phyloP scores from a whole-genome alignment of 2,888 invertebrate species.

The Ethmia dodecea region DNA sequence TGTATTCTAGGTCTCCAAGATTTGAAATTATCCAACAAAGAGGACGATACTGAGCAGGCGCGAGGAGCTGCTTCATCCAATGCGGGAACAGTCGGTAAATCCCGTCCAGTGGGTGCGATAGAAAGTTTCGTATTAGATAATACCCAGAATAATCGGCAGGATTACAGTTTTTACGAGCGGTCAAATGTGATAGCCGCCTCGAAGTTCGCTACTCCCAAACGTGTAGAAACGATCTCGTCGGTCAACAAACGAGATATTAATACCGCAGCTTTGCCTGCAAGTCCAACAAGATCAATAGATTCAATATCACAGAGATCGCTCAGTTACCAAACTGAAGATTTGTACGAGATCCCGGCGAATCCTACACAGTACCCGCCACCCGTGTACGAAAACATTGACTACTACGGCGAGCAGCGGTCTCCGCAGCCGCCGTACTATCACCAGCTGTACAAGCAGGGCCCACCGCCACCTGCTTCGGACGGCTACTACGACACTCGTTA shows the following conservation, averaged over 20 bases:
- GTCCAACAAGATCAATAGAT: conserved; percentile 79
- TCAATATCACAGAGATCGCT: conserved; percentile 79
- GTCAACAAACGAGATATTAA: conserved; percentile 62
- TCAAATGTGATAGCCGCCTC: conserved; percentile 87
- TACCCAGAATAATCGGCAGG: conserved; percentile 56
- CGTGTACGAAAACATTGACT: conserved; percentile 91
- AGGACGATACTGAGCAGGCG: conserved; percentile 72
- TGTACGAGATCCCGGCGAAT: conserved; percentile 65
- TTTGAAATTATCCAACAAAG: conserved; percentile 72
- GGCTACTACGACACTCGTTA: conserved; percentile 76
- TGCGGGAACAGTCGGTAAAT: conserved; percentile 58
- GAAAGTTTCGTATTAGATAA: conserved; percentile 81
- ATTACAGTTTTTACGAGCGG: conserved; percentile 79
- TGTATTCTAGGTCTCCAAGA: conserved; percentile 70
- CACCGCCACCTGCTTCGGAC: conserved; percentile 60
- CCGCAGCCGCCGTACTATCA: conserved; percentile 81
- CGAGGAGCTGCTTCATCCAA: conserved; percentile 58
- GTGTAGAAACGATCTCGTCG: conserved; percentile 80
- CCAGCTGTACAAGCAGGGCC: conserved; percentile 65
- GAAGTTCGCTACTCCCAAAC: conserved; percentile 87
- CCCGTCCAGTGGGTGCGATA: conserved; percentile 79
- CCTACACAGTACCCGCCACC: conserved; percentile 61
- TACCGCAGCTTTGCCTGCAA: conserved; percentile 58
- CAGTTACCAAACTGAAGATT: conserved; percentile 65
- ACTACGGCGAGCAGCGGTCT: conserved; percentile 80